Base-by-base conservation (phyloP, 2,888 invertebrate genomes). In the Eumacrocentrus americanus region DNA sequence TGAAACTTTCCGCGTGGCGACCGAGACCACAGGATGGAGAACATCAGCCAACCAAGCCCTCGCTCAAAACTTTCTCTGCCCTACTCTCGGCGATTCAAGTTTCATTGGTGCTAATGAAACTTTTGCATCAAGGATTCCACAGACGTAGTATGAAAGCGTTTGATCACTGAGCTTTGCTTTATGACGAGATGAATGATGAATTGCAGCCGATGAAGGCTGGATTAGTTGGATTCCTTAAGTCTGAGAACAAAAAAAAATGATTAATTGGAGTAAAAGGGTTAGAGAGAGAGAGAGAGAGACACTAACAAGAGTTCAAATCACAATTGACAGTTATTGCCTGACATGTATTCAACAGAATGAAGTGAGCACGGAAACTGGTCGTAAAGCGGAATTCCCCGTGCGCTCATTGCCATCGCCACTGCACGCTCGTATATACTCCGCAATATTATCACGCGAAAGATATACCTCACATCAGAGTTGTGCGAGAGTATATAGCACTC, bases 1-100 rank as follows among this genome's bases (percentile, higher is more conserved):
- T 63, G 56, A 71, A 74, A 74, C 69, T 74, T 74, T 69, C 46
- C 61, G 52, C 61, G 63, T 62, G 59, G 60, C 61, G 61, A 60
- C 50, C 53, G 18, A 60, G 25, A 5, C 23, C 37, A 7, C 35
- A 37, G 14, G 29, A 42, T 38, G 34, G 42, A 55, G 62, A 52
- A 42, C 35, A 56, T 51, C n/a, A n/a, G n/a, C n/a, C n/a, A n/a
- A n/a, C n/a, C n/a, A n/a, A n/a, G n/a, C n/a, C n/a, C n/a, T n/a
- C 42, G 47, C 51, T 37, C 38, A 37, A 44, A 53, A 51, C 16
- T 52, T 37, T 52, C 18, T 50, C 16, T 14, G 5, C 22, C 25
- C 25, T 14, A 25, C 51, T 46, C 50, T 52, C 51, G 38, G 29
- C 48, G 35, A 55, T 51, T 60, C 18, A 29, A 56, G 54, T 58